A percentile compares a stretch with the other conserved stretches of the same genome.
Evolutionary conservation across 1,140 invertebrate genomes (phyloP).

Genomic region (Habropoda laboriosa): DNA sequence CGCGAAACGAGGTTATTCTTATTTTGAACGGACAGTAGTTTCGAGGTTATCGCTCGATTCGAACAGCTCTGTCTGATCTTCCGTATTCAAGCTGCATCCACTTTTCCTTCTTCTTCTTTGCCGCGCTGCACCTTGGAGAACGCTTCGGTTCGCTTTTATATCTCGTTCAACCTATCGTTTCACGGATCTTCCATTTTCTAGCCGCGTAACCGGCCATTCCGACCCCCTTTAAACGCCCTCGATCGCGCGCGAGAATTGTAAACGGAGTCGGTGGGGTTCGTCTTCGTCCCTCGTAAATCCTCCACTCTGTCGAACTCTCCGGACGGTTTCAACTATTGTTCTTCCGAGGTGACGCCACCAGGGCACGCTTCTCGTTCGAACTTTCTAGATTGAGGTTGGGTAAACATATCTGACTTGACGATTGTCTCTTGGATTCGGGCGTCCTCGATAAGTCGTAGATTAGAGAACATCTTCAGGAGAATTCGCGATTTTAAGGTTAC

Average conservation of each 20-base stretch:
- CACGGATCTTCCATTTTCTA: background rate
- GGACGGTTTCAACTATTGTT: background rate
- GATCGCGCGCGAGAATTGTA: constrained; percentile 5
- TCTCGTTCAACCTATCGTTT: constrained; percentile 20
- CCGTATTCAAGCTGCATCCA: too few relatives aligned
- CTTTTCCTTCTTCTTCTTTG: too few relatives aligned
- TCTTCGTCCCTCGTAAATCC: constrained; percentile 21
- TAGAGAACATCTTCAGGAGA: too few relatives aligned
- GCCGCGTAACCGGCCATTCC: background rate
- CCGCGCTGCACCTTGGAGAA: too few relatives aligned
- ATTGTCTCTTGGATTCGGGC: background rate
- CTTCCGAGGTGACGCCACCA: background rate
- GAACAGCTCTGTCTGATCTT: constrained; percentile 38
- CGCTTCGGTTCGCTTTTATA: constrained; percentile 41
- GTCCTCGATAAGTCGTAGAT: too few relatives aligned
- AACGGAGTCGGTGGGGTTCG: background rate
- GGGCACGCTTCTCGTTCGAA: constrained; percentile 7
- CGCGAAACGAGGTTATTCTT: too few relatives aligned
- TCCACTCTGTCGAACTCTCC: background rate
- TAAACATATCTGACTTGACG: background rate
- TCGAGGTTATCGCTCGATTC: constrained; percentile 44
- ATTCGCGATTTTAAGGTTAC: too few relatives aligned
- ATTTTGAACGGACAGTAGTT: too few relatives aligned
- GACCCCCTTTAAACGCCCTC: background rate
- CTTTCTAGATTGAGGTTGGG: background rate